Conservation (phyloP, 2,888 invertebrate genomes). For the Melanostoma mellinum region DNA sequence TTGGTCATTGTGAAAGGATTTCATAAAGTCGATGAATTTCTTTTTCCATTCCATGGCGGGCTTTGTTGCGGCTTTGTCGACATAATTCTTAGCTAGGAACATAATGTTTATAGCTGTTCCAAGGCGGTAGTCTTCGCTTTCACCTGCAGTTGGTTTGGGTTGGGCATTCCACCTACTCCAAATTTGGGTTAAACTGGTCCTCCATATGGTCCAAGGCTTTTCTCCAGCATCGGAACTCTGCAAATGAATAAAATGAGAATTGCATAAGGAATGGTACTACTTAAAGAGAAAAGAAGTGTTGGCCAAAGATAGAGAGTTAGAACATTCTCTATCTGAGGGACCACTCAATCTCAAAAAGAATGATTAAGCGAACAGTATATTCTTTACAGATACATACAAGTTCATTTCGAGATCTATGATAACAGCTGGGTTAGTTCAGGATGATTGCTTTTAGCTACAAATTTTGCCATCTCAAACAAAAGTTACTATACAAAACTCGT, state of each 20-base stretch:
- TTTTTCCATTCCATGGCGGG: constrained; percentile 90
- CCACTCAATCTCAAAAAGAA: too few relatives aligned
- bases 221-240: constrained; percentile 84
- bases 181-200: constrained; percentile 94
- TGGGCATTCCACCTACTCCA: constrained; percentile 90
- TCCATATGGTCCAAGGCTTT: constrained; percentile 92
- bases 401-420: too few relatives aligned
- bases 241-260: not conserved
- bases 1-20: constrained; percentile 83
- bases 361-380: too few relatives aligned
- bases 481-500: too few relatives aligned
- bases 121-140: constrained; percentile 84
- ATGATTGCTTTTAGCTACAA: too few relatives aligned
- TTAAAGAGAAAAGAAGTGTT: too few relatives aligned
- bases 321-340: too few relatives aligned
- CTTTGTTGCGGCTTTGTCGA: constrained; percentile 84
- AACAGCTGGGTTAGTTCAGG: too few relatives aligned
- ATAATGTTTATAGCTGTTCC: constrained; percentile 89
- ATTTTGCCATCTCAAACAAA: too few relatives aligned
- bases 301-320: too few relatives aligned
- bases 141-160: constrained; percentile 83
- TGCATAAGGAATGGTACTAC: too few relatives aligned
- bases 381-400: too few relatives aligned
- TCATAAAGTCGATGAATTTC: constrained; percentile 87
- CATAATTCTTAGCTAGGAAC: constrained; percentile 88